Evolutionary conservation across 2,113 vertebrate species (phyloP).

Genomic region (Burhinus oedicnemus): DNA sequence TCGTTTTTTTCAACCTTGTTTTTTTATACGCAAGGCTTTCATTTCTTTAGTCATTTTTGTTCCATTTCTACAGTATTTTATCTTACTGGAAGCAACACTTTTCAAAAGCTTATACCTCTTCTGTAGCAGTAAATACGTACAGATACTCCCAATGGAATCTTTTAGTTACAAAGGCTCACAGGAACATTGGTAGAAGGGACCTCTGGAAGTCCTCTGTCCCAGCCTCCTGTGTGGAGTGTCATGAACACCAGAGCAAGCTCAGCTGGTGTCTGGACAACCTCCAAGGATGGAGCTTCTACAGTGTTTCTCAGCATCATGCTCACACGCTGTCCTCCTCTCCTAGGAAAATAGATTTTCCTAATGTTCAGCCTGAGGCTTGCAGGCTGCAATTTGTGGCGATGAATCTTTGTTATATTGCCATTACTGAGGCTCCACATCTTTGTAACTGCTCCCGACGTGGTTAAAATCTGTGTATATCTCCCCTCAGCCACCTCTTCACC

Average conservation of each 20-base stretch:
- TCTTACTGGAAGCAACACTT: background rate
- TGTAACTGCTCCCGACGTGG: background rate
- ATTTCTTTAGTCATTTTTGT: background rate
- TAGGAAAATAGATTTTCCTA: background rate
- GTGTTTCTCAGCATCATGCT: background rate
- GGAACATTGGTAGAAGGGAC: background rate
- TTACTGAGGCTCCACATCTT: background rate
- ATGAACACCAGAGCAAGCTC: background rate
- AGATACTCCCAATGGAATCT: background rate
- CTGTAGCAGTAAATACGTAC: background rate
- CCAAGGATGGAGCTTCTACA: background rate
- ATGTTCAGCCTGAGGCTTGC: background rate
- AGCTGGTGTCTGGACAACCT: background rate
- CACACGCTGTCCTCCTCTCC: background rate
- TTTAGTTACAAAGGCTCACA: background rate
- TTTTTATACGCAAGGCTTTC: background rate
- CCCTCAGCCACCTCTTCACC: background rate
- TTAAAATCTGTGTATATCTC: background rate
- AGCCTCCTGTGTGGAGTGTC: background rate
- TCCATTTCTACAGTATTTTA: background rate
- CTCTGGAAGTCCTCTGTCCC: background rate
- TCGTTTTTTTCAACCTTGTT: background rate
- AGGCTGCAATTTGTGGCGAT: background rate
- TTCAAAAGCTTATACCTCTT: background rate
- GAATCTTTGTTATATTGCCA: background rate